A percentile compares a stretch with the other conserved stretches of the same genome.
Evolutionary conservation across 2,113 vertebrate genomes (phyloP).

Genomic region (Vulpes vulpes): DNA sequence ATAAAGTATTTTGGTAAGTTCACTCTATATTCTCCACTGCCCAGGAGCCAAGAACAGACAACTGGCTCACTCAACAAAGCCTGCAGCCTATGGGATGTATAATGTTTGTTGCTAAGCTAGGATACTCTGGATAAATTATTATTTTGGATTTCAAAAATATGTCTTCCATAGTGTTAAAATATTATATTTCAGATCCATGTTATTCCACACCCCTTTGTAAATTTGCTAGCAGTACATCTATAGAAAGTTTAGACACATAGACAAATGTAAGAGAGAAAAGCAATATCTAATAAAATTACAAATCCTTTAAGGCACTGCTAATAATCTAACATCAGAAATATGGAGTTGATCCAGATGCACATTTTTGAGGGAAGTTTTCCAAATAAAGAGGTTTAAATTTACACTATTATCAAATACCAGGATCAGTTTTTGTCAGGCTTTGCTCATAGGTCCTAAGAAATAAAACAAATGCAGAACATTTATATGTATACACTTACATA

Average conservation of each 20-base stretch:
- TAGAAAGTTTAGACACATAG: constrained; percentile 34
- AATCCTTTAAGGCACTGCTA: neutral
- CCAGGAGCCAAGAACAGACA: neutral
- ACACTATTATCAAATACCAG: neutral
- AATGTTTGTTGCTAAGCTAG: constrained; percentile 14
- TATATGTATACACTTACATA: neutral
- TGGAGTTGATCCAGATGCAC: neutral
- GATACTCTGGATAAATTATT: constrained; percentile 41
- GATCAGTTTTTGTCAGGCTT: neutral
- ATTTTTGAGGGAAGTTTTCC: neutral
- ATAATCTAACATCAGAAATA: constrained; percentile 40
- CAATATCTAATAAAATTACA: constrained; percentile 30
- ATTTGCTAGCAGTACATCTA: neutral
- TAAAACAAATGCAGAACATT: neutral
- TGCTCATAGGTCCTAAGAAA: neutral
- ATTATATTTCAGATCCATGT: constrained; percentile 44
- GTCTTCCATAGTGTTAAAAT: constrained; percentile 28
- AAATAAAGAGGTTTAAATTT: neutral
- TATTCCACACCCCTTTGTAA: neutral
- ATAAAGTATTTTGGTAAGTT: neutral
- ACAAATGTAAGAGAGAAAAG: constrained; percentile 2
- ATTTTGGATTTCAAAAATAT: constrained; percentile 14
- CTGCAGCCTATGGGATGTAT: constrained; percentile 22
- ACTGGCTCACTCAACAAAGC: neutral
- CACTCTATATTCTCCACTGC: neutral